These are phyloP conservation scores for Nilaparvata lugens DNA, from an alignment of 1,140 invertebrate species.

Conservation along the genomic window DNA sequence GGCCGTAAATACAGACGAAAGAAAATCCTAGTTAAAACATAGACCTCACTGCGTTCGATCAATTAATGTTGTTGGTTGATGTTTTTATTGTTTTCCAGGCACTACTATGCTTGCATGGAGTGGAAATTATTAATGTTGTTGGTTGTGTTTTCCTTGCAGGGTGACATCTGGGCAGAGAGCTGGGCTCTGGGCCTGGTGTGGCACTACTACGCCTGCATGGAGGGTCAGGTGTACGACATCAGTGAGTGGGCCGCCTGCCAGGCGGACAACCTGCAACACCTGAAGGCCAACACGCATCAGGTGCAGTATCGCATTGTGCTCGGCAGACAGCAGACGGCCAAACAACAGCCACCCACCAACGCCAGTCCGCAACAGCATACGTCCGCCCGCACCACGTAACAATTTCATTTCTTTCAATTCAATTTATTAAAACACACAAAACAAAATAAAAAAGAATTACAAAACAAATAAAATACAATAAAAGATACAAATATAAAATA, in stretches of 20 bases:
- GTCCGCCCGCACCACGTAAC: conserved; percentile 20
- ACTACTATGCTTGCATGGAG: no score
- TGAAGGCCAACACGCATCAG: conserved; percentile 77
- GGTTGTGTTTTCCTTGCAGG: conserved; percentile 45
- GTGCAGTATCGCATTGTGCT: conserved; percentile 88
- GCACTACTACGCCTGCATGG: conserved; percentile 95
- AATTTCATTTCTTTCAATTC: conserved; percentile 10
- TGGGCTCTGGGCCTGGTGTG: conserved; percentile 76
- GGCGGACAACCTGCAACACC: conserved; percentile 66
- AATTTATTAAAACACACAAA: no score
- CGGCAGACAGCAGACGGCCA: conserved; percentile 36
- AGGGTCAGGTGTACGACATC: conserved; percentile 86
- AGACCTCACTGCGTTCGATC: no score
- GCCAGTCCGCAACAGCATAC: conserved; percentile 23
- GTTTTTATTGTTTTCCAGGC: no score
- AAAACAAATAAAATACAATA: no score
- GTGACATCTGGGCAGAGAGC: conserved; percentile 92
- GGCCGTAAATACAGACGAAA: no score
- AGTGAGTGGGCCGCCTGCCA: conserved; percentile 94
- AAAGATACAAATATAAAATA: no score
- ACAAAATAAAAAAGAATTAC: no score
- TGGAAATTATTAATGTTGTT: no score
- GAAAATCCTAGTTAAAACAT: no score
- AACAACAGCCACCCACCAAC: conserved; percentile 6
- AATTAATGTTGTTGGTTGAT: no score